phyloP scores from a whole-genome alignment of 2,113 vertebrate species.

The Mola mola region DNA sequence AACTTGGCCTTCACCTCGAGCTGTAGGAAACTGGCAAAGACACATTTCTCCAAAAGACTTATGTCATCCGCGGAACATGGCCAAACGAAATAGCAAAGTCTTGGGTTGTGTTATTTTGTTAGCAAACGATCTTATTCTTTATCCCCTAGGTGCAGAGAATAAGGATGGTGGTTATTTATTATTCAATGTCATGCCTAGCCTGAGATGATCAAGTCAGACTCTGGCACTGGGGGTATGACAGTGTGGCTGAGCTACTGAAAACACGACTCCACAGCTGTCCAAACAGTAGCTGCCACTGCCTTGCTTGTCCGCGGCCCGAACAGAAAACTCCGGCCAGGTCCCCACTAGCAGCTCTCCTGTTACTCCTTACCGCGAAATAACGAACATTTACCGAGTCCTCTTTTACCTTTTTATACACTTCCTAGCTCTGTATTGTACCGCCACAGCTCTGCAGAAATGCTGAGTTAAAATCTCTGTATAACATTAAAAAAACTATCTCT shows the following conservation, averaged over 20 bases:
- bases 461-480: not conserved
- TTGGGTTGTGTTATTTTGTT: constrained; percentile 9
- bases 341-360: constrained; percentile 18
- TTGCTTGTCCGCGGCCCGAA: constrained; percentile 27
- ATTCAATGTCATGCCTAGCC: constrained; percentile 9
- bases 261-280: constrained; percentile 73
- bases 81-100: too few relatives aligned
- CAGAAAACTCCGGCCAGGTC: constrained; percentile 36
- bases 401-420: constrained; percentile 10
- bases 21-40: too few relatives aligned
- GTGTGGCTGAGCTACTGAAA: constrained; percentile 62
- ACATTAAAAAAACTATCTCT: not conserved
- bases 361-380: constrained; percentile 14
- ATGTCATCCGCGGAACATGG: too few relatives aligned
- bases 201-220: constrained; percentile 34
- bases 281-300: constrained; percentile 64
- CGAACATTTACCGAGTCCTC: constrained; percentile 33
- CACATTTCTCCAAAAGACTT: too few relatives aligned
- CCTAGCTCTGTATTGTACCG: constrained; percentile 3
- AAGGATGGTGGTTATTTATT: constrained; percentile 1
- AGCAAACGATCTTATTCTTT: not conserved
- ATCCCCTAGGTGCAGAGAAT: not conserved
- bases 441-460: not conserved
- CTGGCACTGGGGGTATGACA: constrained; percentile 34
- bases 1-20: too few relatives aligned